These are phyloP conservation scores for Idaea straminata DNA, from an alignment of 2,888 invertebrate genomes.

Conservation along the genomic window DNA sequence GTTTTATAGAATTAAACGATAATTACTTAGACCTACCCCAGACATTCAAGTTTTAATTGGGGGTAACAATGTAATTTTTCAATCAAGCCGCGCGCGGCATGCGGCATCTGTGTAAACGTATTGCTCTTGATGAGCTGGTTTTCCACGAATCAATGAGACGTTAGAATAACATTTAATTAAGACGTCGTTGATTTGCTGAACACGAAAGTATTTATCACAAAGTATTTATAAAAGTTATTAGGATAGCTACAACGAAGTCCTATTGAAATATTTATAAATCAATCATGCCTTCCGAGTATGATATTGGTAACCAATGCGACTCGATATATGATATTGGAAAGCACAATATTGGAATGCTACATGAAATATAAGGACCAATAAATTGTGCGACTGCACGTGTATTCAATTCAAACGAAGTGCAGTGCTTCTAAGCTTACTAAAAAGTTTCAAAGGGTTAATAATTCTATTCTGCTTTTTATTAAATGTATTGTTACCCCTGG, in stretches of 20 bases:
- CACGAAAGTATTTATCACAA: constrained; percentile 32
- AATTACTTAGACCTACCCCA: too few relatives aligned
- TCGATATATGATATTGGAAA: constrained; percentile 14
- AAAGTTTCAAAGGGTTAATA: background rate
- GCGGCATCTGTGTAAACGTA: constrained; percentile 8
- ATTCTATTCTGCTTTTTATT: background rate
- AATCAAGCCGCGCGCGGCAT: constrained; percentile 15
- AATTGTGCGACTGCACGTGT: constrained; percentile 15
- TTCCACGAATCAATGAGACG: constrained; percentile 26
- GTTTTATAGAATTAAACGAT: too few relatives aligned
- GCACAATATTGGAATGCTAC: constrained; percentile 3
- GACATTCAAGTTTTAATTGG: background rate
- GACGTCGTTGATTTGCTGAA: constrained; percentile 14
- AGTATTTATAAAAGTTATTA: constrained; percentile 41
- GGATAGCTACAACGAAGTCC: constrained; percentile 41
- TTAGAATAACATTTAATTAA: constrained; percentile 22
- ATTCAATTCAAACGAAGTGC: background rate
- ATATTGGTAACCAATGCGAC: constrained; percentile 22
- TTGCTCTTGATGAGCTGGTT: constrained; percentile 19
- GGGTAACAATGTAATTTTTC: constrained; percentile 10
- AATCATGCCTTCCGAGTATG: constrained; percentile 33
- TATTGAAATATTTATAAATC: constrained; percentile 40
- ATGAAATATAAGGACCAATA: constrained; percentile 1
- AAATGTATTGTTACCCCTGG: background rate
- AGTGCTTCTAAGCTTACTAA: background rate